phyloP scores from a whole-genome alignment of 2,113 vertebrate species.

The Actenoides hombroni region DNA sequence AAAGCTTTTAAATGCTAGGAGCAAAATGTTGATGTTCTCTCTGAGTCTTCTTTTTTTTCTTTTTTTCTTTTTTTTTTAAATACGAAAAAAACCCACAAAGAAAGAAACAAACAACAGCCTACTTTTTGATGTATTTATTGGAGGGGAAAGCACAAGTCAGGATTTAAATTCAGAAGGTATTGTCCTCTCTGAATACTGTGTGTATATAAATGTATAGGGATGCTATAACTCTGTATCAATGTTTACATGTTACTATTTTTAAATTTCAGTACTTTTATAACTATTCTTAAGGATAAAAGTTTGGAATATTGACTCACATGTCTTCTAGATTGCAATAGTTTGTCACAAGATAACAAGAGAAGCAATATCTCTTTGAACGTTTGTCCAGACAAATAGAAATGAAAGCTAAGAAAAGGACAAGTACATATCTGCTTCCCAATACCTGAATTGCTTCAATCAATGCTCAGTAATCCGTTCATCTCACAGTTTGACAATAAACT shows the following conservation, averaged over 20 bases:
- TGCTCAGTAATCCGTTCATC: slow-evolving; percentile 31
- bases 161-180: slow-evolving; percentile 72
- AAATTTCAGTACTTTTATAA: slow-evolving; percentile 94
- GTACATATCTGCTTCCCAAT: not conserved
- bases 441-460: slow-evolving; percentile 28
- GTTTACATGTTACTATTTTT: slow-evolving; percentile 96
- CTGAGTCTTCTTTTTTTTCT: slow-evolving; percentile 23
- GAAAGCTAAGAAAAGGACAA: slow-evolving; percentile 24
- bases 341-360: slow-evolving; percentile 70
- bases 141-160: slow-evolving; percentile 77
- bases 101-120: not conserved
- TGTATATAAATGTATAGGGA: slow-evolving; percentile 79
- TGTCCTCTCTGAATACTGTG: slow-evolving; percentile 65
- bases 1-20: slow-evolving; percentile 69
- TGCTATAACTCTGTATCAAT: slow-evolving; percentile 81
- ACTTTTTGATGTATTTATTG: slow-evolving; percentile 65
- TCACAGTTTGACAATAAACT: slow-evolving; percentile 5
- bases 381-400: slow-evolving; percentile 68
- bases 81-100: not conserved
- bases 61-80: not conserved
- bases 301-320: slow-evolving; percentile 80
- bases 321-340: slow-evolving; percentile 85
- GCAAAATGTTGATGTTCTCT: slow-evolving; percentile 60
- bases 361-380: slow-evolving; percentile 85
- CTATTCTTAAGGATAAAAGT: slow-evolving; percentile 83